Evolutionary conservation across 35 echinoderm and acorn worm genomes (phyloP), one percentile per base, ranked within the genome.

Genomic region (Diadema setosum): DNA sequence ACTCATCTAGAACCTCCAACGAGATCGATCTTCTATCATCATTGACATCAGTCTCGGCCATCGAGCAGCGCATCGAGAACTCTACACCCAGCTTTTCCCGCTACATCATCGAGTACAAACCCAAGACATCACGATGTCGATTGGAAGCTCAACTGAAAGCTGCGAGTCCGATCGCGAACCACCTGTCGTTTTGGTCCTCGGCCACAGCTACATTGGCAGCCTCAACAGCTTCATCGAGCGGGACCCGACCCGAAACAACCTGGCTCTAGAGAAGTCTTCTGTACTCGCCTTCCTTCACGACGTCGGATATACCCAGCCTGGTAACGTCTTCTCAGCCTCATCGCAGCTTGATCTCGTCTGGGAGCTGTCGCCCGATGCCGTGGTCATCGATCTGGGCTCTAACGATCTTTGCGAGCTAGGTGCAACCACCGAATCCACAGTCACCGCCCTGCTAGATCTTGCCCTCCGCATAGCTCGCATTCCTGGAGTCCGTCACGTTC

Each of bases 291-390:
- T 73, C 27, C 17, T 73, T 26, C 35, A 73, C 35, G 30, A 73
- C 39, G 67, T 73, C 0, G 67, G 67, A 2, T 12, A 33, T 17
- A 8, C n/a, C 0, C 26, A 73, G 6, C 67, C 67, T 0, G 67
- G 67, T 35, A 73, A 30, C 15, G 67, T 73, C 6, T 73, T 33
- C 35, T 73, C 67, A 26, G 67, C 67, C 2, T 73, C 67, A 39
- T 73, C 67, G 26, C 67, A 73, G 67, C 2, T 73, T 35, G 67
- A 73, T 73, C 67, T 73, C 27, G 67, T 73, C 67, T 73, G 67
- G 67, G 27, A 73, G 3, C 35, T 73, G 0, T 73, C 67, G 0
- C 67, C 67, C n/a, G 67, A 73, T 30, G 67, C 67, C 27, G 67
- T 73, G 67, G 67, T 73, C 2, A 18, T 73, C 26, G 67, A 73